phyloP scores from a whole-genome alignment of 2,797 vertebrate species.

The Graptemys geographica region DNA sequence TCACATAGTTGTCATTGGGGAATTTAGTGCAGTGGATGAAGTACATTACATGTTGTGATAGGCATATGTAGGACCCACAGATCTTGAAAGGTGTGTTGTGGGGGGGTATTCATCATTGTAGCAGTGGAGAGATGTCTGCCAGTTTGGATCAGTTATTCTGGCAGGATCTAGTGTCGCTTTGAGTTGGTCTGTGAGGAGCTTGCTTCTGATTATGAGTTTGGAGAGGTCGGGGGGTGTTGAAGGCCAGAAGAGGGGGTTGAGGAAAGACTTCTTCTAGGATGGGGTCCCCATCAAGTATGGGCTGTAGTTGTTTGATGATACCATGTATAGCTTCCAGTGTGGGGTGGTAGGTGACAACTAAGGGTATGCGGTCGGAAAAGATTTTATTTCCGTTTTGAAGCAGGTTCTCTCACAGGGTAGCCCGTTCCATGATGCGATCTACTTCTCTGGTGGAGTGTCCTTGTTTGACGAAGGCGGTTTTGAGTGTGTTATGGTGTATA shows the following conservation, averaged over 20 bases:
- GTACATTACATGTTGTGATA: too few species aligned
- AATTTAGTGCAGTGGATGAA: too few species aligned
- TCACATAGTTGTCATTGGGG: too few species aligned
- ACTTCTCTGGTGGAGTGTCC: not conserved
- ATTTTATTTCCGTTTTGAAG: not conserved
- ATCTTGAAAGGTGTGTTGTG: too few species aligned
- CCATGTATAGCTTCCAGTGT: not conserved
- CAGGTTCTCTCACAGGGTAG: not conserved
- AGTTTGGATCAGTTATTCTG: too few species aligned
- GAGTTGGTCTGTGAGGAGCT: too few species aligned
- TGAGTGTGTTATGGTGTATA: not conserved
- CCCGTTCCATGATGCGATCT: not conserved
- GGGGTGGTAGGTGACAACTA: not conserved
- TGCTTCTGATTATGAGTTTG: too few species aligned
- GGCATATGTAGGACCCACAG: too few species aligned
- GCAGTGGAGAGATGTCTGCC: too few species aligned
- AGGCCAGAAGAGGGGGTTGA: not conserved
- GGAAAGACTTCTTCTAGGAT: not conserved
- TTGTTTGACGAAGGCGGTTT: not conserved
- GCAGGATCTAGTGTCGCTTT: too few species aligned
- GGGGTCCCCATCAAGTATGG: not conserved
- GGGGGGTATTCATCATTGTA: too few species aligned
- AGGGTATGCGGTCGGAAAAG: not conserved
- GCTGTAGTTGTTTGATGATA: not conserved
- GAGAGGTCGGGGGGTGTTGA: too few species aligned